Base-by-base conservation (phyloP, 2,797 vertebrate genomes). In the Zenarchopterus dispar region DNA sequence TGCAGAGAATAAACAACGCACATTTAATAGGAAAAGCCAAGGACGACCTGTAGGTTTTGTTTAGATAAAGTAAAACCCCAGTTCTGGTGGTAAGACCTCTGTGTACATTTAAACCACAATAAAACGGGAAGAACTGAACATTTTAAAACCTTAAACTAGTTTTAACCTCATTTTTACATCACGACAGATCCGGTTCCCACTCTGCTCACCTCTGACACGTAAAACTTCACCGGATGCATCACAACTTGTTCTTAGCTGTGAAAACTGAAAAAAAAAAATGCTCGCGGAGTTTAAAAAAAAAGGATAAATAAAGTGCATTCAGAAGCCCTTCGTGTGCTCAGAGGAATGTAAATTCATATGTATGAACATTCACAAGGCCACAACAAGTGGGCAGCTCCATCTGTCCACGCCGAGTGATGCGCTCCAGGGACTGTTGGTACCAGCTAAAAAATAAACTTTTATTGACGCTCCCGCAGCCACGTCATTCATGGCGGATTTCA, bases 401-500 rank as follows among this genome's bases (percentile, higher is more conserved):
- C 36, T 52, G 2, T n/a, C 44, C 15, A 54, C 33, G 10, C 10
- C 6, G 3, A 0, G 47, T 10, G 7, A 24, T 51, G n/a, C 2
- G 31, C 16, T 28, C 21, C 47, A 24, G 28, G 41, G 17, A 26
- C 9, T 16, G 10, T 17, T n/a, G 2, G 33, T 18, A 13, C 16
- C 24, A 59, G 2, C 0, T n/a, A 43, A 45, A 15, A 1, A 44
- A 22, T 17, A 18, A 13, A 51, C 24, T 44, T 23, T 62, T 23
- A 2, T 5, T 19, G 5, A 31, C 7, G 9, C 31, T 22, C 10
- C 2, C 2, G 8, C 19, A 0, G 18, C 44, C 2, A 6, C 9
- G 44, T 45, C 44, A 19, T 19, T 6, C 50, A 33, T 15, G 11
- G n/a, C 33, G 8, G 5, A 7, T 65, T 51, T 62, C 43, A 57